These are phyloP conservation scores for Drosophila ambigua DNA, from an alignment of 1,140 invertebrate genomes.

Conservation along the genomic window DNA sequence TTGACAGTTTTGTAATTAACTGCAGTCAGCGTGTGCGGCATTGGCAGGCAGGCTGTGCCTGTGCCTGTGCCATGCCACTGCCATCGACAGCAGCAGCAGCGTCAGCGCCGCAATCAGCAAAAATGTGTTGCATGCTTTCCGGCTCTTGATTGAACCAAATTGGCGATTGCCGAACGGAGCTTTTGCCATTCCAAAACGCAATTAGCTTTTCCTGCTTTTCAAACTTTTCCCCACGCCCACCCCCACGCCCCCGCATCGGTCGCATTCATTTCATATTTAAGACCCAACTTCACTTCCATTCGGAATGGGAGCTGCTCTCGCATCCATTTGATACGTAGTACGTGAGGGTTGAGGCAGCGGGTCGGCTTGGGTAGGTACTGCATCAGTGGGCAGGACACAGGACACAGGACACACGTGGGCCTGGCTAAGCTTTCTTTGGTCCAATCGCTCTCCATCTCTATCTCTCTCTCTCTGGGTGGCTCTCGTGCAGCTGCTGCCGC, in stretches of 20 bases:
- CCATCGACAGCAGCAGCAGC: constrained; percentile 5
- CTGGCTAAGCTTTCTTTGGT: constrained; percentile 40
- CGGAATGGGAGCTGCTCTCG: constrained; percentile 12
- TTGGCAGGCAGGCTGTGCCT: constrained; percentile 21
- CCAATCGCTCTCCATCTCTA: constrained; percentile 15
- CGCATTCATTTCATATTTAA: constrained; percentile 24
- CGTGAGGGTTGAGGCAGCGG: constrained; percentile 14
- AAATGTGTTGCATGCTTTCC: constrained; percentile 75
- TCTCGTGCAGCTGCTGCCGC: constrained; percentile 27
- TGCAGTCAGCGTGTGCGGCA: constrained; percentile 69
- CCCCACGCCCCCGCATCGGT: too few relatives aligned
- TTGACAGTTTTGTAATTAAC: constrained; percentile 83
- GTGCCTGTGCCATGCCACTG: too few relatives aligned
- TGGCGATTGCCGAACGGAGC: constrained; percentile 49
- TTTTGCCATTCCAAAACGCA: constrained; percentile 62
- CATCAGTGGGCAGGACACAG: constrained; percentile 42
- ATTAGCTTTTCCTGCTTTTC: constrained; percentile 55
- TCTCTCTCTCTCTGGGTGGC: constrained; percentile 5
- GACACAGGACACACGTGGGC: constrained; percentile 54
- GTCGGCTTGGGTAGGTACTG: not conserved
- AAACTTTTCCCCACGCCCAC: not conserved
- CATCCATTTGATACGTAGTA: constrained; percentile 39
- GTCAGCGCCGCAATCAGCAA: constrained; percentile 4
- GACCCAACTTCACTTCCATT: constrained; percentile 12
- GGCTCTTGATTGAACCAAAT: constrained; percentile 45